phyloP scores from a whole-genome alignment of 2,113 vertebrate genomes.

The Callaeas wilsoni region DNA sequence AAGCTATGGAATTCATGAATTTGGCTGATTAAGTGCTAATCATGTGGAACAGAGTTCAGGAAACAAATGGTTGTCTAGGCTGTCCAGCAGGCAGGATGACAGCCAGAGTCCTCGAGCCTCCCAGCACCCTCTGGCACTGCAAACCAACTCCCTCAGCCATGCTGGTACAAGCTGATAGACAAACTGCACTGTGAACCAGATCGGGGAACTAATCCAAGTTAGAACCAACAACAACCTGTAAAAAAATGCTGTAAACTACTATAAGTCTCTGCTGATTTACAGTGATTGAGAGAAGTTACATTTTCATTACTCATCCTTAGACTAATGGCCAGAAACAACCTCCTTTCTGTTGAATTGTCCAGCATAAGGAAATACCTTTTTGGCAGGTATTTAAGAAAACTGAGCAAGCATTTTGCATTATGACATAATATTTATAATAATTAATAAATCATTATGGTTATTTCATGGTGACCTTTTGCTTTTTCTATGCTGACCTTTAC shows the following conservation, averaged over 20 bases:
- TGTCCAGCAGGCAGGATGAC: background rate
- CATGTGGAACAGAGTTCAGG: background rate
- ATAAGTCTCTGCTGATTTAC: background rate
- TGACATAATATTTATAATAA: background rate
- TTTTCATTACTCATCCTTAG: background rate
- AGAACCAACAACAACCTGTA: background rate
- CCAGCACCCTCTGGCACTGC: background rate
- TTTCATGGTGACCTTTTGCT: background rate
- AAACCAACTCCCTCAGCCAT: accelerated
- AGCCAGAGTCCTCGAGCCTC: background rate
- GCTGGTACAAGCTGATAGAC: background rate
- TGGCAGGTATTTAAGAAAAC: background rate
- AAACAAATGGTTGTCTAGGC: background rate
- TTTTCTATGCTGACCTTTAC: background rate
- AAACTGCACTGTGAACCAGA: background rate
- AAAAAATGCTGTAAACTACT: background rate
- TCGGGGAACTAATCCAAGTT: background rate
- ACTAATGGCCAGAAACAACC: background rate
- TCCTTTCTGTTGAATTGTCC: background rate
- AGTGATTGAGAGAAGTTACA: background rate
- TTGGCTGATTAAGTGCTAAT: background rate
- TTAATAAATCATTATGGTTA: background rate
- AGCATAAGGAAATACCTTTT: background rate
- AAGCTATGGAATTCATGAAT: background rate
- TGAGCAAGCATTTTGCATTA: background rate